phyloP scores from a whole-genome alignment of 2,113 vertebrate species.

The Strigops habroptila region DNA sequence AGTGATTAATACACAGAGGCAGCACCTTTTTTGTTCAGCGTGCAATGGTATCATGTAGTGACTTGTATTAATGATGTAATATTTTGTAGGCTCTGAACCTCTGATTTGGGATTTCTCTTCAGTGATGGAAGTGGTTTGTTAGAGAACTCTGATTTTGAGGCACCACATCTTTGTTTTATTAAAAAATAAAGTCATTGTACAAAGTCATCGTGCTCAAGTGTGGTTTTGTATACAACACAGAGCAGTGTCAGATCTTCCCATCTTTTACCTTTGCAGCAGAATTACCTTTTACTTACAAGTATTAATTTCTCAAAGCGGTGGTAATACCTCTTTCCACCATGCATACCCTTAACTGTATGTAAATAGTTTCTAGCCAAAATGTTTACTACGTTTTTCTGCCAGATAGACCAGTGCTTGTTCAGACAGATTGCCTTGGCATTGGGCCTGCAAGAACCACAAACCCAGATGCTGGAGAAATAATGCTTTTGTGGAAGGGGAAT shows the following conservation, averaged over 20 bases:
- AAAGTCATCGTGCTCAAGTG: background rate
- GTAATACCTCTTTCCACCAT: background rate
- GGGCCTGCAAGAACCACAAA: background rate
- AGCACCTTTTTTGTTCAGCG: background rate
- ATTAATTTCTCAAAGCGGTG: background rate
- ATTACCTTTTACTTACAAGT: background rate
- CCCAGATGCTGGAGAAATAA: background rate
- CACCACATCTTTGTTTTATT: background rate
- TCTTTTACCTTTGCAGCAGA: background rate
- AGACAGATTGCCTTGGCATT: constrained; percentile 26
- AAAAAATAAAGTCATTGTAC: background rate
- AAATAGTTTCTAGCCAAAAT: background rate
- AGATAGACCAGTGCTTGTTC: background rate
- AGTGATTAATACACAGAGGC: background rate
- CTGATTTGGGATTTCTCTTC: background rate
- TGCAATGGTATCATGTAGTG: background rate
- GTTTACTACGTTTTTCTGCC: background rate
- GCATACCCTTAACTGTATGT: background rate
- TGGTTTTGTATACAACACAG: background rate
- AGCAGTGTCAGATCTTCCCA: background rate
- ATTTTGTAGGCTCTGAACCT: background rate
- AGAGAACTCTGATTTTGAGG: background rate
- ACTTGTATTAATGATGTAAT: background rate
- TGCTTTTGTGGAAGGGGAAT: background rate
- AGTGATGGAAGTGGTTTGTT: background rate